Evolutionary conservation across 2,888 invertebrate species (phyloP).

Genomic region (Trachelus stipa): DNA sequence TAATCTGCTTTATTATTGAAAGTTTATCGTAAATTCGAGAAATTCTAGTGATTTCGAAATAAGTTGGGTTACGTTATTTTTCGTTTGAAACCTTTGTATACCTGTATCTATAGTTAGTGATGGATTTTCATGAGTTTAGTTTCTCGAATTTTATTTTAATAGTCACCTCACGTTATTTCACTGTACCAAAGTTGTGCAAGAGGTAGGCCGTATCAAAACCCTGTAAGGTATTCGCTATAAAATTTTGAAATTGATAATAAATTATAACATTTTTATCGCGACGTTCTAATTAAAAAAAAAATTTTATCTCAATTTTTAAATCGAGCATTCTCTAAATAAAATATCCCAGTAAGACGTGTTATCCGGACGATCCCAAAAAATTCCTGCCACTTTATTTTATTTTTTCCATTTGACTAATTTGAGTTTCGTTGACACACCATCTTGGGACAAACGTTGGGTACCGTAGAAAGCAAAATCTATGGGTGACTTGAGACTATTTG

Average conservation of each 20-base stretch:
- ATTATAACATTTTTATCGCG: too few relatives aligned
- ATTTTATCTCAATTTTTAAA: not conserved
- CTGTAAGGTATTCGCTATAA: too few relatives aligned
- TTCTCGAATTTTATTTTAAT: not conserved
- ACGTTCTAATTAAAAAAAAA: too few relatives aligned
- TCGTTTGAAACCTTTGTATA: not conserved
- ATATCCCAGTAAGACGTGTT: not conserved
- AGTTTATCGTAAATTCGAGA: not conserved
- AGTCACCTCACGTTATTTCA: not conserved
- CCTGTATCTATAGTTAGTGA: not conserved
- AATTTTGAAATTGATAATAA: too few relatives aligned
- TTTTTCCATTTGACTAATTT: conserved; percentile 25
- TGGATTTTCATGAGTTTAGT: not conserved
- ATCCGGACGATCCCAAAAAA: not conserved
- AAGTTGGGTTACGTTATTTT: not conserved
- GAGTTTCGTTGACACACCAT: conserved; percentile 41
- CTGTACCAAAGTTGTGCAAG: not conserved
- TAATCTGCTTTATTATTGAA: not conserved
- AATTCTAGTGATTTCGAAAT: not conserved
- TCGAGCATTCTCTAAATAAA: not conserved
- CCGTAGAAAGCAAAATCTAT: conserved; percentile 71
- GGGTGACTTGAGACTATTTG: conserved; percentile 66
- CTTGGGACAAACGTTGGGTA: conserved; percentile 27
- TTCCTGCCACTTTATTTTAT: not conserved
- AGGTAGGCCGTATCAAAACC: not conserved